Evolutionary conservation across 1,140 invertebrate species (phyloP), one percentile per base, ranked within the genome.

Genomic region (Pararge aegeria): DNA sequence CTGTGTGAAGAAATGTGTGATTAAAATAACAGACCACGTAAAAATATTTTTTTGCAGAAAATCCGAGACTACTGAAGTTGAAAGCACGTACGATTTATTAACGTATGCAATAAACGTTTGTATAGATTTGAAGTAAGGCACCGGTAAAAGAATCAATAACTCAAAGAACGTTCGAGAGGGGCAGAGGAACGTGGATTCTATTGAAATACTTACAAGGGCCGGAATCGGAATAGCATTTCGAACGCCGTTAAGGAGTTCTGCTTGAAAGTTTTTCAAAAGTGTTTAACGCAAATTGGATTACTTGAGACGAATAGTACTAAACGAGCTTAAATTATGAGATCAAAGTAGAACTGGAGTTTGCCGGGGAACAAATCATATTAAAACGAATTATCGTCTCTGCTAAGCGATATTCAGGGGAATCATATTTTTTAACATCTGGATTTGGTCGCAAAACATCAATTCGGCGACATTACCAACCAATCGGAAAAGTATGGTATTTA

Each of bases 261-360:
- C 55, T 63, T 53, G 50, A 63, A 63, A 63, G 55, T 63, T 57
- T 66, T 62, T 62, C 59, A 66, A 61, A 66, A 66, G 59, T 62
- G 54, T 66, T 66, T 66, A 61, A 66, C 60, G 49, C 54, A 62
- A 66, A 66, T 66, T 66, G 59, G 64, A 66, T 66, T 66, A 66
- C 61, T 63, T 53, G 50, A 63, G 59, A 62, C 59, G 59, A 61
- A 66, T 61, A 62, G 59, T 55, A 59, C 59, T 54, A 57, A 61
- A 63, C 61, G 61, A 66, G 59, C 64, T 66, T 57, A 57, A 66
- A 66, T 66, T 62, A 66, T 61, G 50, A 66, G 64, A 61, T 66
- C 64, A 61, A 62, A 66, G 63, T 60, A 42, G 37, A 51, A 60
- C 29, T 49, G 30, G 50, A 65, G 52, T 65, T 65, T 60, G 53